Evolutionary conservation across 2,888 invertebrate species (phyloP).

Genomic region (Rhagonycha fulva): DNA sequence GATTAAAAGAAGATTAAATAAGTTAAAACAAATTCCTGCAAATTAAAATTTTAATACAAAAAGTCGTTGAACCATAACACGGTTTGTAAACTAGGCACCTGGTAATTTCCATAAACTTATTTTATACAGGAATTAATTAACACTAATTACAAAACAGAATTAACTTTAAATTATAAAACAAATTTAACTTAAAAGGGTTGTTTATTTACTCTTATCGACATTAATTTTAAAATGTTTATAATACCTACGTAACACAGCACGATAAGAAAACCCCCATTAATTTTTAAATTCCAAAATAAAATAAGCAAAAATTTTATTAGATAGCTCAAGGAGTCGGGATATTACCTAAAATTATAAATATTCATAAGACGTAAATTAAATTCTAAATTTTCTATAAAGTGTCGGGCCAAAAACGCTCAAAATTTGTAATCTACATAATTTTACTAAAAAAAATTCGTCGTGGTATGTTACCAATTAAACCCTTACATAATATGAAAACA

Average conservation of each 20-base stretch:
- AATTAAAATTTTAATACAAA: background rate
- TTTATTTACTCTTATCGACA: background rate
- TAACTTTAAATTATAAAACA: background rate
- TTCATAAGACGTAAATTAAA: background rate
- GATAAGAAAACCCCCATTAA: background rate
- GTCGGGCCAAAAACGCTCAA: background rate
- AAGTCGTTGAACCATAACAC: background rate
- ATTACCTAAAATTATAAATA: background rate
- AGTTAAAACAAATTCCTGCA: background rate
- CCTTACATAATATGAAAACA: too few relatives aligned
- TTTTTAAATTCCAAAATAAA: background rate
- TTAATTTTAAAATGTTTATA: background rate
- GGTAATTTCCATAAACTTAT: background rate
- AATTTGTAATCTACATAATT: background rate
- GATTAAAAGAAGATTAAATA: background rate
- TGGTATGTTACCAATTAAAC: background rate
- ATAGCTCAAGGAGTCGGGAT: background rate
- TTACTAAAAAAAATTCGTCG: background rate
- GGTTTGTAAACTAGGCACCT: background rate
- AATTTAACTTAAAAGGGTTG: background rate
- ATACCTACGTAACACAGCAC: background rate
- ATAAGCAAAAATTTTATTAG: background rate
- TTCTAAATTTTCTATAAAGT: background rate
- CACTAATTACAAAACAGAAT: background rate
- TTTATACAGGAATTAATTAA: background rate